Evolutionary conservation across 2,797 vertebrate genomes (phyloP).

Genomic region (Melanogrammus aeglefinus): DNA sequence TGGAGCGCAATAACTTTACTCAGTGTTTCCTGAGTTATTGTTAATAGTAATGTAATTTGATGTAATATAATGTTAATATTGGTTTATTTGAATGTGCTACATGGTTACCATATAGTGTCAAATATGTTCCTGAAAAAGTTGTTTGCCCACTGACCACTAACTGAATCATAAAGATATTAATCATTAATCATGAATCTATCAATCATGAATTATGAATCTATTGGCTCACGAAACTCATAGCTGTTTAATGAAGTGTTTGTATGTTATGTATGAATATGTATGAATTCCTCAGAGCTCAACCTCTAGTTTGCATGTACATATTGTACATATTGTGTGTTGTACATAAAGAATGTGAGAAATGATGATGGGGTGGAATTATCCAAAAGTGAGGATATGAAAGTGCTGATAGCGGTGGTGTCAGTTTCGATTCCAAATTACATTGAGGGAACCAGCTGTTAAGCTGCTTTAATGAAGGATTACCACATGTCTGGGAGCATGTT

Average conservation of each 20-base stretch:
- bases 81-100: slow-evolving; percentile 1
- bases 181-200: not conserved
- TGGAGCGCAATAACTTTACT: not conserved
- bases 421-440: not conserved
- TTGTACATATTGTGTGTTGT: not conserved
- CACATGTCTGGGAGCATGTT: not conserved
- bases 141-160: slow-evolving; percentile 2
- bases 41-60: not conserved
- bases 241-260: not conserved
- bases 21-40: not conserved
- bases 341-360: not conserved
- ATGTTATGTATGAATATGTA: not conserved
- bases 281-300: not conserved
- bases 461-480: not conserved
- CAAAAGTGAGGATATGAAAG: not conserved
- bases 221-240: no score
- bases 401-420: not conserved
- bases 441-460: not conserved
- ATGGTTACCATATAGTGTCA: not conserved
- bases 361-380: not conserved
- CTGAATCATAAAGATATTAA: not conserved
- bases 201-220: no score
- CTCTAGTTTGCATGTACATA: not conserved
- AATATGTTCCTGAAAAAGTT: not conserved
- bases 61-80: not conserved